Evolutionary conservation across 2,113 vertebrate species (phyloP), one percentile per base, ranked within the genome.

Genomic region (Caloenas nicobarica): DNA sequence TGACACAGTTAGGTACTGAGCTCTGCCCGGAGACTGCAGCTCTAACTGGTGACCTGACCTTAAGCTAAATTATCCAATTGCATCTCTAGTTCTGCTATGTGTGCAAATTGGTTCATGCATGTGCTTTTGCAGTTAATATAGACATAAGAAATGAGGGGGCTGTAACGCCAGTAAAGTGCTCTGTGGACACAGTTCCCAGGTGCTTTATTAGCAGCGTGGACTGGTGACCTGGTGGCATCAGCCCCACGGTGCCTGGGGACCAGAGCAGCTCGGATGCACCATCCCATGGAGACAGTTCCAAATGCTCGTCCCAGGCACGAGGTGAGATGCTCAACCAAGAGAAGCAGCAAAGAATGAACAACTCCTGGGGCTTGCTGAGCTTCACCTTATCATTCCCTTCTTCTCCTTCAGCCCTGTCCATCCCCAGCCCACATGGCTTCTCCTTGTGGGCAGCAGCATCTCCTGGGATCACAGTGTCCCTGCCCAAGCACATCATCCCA

Each of bases 401-500:
- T 44, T 44, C 42, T 44, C 42, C 42, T 44, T 44, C 42, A 17
- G 42, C 42, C 42, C 42, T 44, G 42, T 44, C 42, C 42, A 44
- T 44, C 42, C 42, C 42, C 42, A 44, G 42, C 42, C 42, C 42
- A 44, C 42, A 44, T 16, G 42, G 16, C 42, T 44, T 44, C 42
- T 44, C 42, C 16, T 44, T 7, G 16, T 38, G 54, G 64, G 46
- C 78, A n/a, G 44, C 69, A 76, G 54, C 62, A 31, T 40, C 48
- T 70, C 54, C 48, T 0, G 0, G 25, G 40, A 29, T 61, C 10
- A 0, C 4, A 0, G 13, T 38, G 42, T 71, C 16, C 48, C 69
- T 21, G 12, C 13, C 3, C 3, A 38, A 31, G 28, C 29, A 5
- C 42, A 9, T 5, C 9, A 0, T 9, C 28, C 53, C 5, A 1